Base-by-base conservation (phyloP, 2,797 vertebrate genomes). In the Alfaro cultratus region DNA sequence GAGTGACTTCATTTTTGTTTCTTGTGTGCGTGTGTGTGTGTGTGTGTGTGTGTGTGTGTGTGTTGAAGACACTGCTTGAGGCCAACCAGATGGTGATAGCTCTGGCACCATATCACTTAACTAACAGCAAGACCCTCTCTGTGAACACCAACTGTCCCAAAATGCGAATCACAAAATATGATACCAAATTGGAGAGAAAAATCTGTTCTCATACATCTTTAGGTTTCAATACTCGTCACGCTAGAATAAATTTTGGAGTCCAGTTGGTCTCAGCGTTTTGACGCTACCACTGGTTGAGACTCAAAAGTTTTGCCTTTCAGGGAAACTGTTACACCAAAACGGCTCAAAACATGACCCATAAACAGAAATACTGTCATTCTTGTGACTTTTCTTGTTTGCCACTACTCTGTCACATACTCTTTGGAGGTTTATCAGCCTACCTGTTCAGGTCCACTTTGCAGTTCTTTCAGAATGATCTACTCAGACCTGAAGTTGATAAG, bases 61-160 rank as follows among this genome's bases (percentile, higher is more conserved):
- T 83, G 79, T 5, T 39, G 36, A 39, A 39, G 36, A 39, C 36
- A 39, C 74, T 62, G 90, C 88, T 89, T 91, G 88, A 93, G 85
- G 85, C 87, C 57, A 41, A 75, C 88, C 95, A 95, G 93, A 95
- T 94, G 93, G 94, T 75, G 78, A 89, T 93, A 87, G 87, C 88
- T 84, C 73, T 90, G 89, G 87, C 86, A 91, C 81, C 36, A 5
- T 91, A 91, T 94, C 91, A 85, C 73, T 91, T 89, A 82, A 80
- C 86, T 73, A 88, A 89, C 87, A 93, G 87, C 83, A 82, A 85
- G 87, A 80, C 60, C 80, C 77, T 90, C 85, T 90, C 87, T 80
- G 80, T 53, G 74, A 88, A 77, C 83, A 46, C 87, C 94, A 94
- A 92, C 93, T 95, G 94, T 90, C 90, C 78, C 64, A 76, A 74